Base-by-base conservation (phyloP, 64 coral and sea anemone genomes). In the Anthopleura sola region DNA sequence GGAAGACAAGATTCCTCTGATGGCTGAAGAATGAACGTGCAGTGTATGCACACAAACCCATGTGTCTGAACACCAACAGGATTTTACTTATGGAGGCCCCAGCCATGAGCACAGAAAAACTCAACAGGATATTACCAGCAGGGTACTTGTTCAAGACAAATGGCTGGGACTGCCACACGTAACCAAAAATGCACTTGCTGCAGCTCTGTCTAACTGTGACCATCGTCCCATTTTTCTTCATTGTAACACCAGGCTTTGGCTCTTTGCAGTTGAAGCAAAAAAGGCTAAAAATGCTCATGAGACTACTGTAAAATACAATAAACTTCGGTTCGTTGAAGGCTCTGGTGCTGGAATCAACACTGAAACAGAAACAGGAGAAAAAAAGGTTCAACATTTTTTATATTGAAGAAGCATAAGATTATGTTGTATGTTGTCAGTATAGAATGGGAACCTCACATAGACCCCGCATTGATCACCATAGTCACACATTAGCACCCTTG, bases 51-150 rank as follows among this genome's bases (percentile, higher is more conserved):
- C 28, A 69, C 60, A 90, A 60, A 16, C 88, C 88, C 80, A 90
- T 84, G 64, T 84, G 66, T 50, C 40, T 66, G 20, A 82, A 80
- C 15, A 83, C 31, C 78, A 83, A 51, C 37, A 90, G 78, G 23
- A 90, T 54, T 53, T 84, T 90, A 51, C 55, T 75, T 37, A 84
- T 37, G 17, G 88, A 84, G 31, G 82, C 87, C 4, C 86, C 87
- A 38, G 87, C 87, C 80, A 89, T 89, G 15, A 87, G 51, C 32
- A 80, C 53, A 28, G 50, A 75, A 82, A 88, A 88, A 66, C 75
- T 88, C 46, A 88, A 49, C 46, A 88, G 40, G 20, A 88, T 39
- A 64, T 88, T 88, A 18, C 86, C 86, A 46, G 46, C 31, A 36
- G 86, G 86, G 33, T 57, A 62, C 79, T 68, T 80, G 18, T 76